Base-by-base conservation (phyloP, 1,140 invertebrate genomes). In the Bombus consobrinus region DNA sequence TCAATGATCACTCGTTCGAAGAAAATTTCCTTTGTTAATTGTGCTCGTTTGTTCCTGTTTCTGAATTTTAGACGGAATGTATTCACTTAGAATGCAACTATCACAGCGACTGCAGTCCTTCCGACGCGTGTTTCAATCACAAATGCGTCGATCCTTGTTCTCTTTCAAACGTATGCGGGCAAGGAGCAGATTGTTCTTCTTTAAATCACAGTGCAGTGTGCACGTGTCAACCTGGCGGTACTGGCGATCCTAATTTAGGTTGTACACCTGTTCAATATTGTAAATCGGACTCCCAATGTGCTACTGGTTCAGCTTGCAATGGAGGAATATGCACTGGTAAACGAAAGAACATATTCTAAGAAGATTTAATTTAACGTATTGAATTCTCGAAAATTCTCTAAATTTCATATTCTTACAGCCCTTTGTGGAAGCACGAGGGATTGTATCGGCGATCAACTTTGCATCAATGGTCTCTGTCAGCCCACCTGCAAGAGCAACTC, bases 201-300 rank as follows among this genome's bases (percentile, higher is more conserved):
- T 95, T 96, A 77, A 97, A 97, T 92, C 97, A 98, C 88, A 96
- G 97, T n/a, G 97, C 97, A 4, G 95, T 97, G 25, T 99, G 98
- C 92, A 96, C 96, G 12, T 99, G 98, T 93, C 95, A 96, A 92
- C 95, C 97, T 32, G 98, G 98, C 34, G 97, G 96, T 82, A 98
- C 98, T 18, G 98, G 98, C 73, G 97, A 98, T 95, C 97, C 98
- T 32, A 97, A 97, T 81, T 95, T 98, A 53, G 98, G 98, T 18
- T 98, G 98, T 92, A 96, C 98, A 62, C 96, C 96, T 8, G 95
- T 98, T 59, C 97, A 98, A 87, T 98, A 97, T 90, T 98, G 98
- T 92, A 97, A 96, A 73, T 94, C 95, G 88, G 97, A 98, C 80
- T 96, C 94, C 37, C 97, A 98, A 90, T 98, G 98, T 92, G 96